phyloP scores from a whole-genome alignment of 2,888 invertebrate species.

The Nesidiocoris tenuis region DNA sequence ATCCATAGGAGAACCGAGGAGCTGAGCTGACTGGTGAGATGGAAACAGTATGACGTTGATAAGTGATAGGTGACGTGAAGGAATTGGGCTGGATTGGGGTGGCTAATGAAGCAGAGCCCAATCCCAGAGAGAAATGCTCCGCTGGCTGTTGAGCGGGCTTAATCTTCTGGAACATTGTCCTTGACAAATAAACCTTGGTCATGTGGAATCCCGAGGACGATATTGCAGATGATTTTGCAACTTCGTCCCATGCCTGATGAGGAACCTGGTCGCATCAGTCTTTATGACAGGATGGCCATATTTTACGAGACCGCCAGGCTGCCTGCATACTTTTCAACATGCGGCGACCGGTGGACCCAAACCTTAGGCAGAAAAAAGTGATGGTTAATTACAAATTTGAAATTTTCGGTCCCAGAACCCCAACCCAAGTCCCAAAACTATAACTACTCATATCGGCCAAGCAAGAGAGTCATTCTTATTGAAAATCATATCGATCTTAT shows the following conservation, averaged over 20 bases:
- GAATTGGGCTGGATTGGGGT: constrained; percentile 20
- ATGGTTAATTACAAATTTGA: not conserved
- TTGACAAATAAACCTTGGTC: constrained; percentile 29
- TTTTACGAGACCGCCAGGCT: no score
- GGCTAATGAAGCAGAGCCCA: constrained; percentile 30
- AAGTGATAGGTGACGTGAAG: constrained; percentile 38
- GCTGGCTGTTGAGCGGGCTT: constrained; percentile 13
- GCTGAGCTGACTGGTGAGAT: not conserved
- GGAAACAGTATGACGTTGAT: constrained; percentile 27
- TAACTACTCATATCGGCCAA: no score
- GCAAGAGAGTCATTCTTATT: no score
- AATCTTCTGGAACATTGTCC: constrained; percentile 36
- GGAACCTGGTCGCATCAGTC: no score
- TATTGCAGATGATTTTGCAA: constrained; percentile 19
- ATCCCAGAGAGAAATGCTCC: constrained; percentile 2
- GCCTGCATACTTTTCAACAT: no score
- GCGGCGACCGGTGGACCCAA: no score
- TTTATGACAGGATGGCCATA: no score
- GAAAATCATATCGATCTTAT: no score
- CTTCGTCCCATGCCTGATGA: no score
- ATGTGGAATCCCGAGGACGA: constrained; percentile 15
- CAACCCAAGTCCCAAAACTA: no score
- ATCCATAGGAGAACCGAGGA: constrained; percentile 15
- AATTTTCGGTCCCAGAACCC: not conserved
- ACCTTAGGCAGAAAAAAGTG: not conserved